A percentile compares a stretch with the other conserved stretches of the same genome.
These are phyloP conservation scores for Scaptomyza reducta DNA, from an alignment of 2,888 invertebrate genomes.

Conservation along the genomic window DNA sequence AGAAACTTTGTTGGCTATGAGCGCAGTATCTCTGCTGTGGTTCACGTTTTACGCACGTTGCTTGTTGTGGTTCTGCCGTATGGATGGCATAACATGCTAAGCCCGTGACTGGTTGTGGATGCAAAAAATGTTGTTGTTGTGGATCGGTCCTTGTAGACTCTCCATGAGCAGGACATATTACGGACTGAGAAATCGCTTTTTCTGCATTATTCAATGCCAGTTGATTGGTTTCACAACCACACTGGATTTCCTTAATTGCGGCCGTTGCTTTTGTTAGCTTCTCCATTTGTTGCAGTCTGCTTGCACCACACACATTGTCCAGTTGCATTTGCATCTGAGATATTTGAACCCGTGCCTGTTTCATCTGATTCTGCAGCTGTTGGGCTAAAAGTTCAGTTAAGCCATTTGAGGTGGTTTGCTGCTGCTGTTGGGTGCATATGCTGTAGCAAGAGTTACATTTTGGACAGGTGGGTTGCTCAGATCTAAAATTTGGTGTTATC, in stretches of 20 bases:
- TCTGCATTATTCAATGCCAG: background rate
- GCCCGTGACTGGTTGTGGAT: background rate
- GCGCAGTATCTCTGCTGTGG: background rate
- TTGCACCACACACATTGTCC: conserved; percentile 26
- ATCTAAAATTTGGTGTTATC: background rate
- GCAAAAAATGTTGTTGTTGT: background rate
- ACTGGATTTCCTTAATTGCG: background rate
- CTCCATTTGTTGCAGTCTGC: conserved; percentile 10
- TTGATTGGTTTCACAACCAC: background rate
- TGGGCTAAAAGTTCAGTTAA: conserved; percentile 58
- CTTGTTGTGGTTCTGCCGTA: background rate
- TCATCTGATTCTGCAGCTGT: conserved; percentile 60
- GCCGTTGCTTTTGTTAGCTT: background rate
- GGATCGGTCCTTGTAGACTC: background rate
- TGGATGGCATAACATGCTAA: background rate
- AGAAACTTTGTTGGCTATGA: background rate
- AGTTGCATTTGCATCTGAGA: conserved; percentile 56
- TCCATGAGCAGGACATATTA: background rate
- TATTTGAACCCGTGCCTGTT: conserved; percentile 60
- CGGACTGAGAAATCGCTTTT: too few species aligned
- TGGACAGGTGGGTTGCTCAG: background rate
- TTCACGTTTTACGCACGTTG: background rate
- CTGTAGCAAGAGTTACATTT: background rate
- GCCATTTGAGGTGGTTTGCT: conserved; percentile 4
- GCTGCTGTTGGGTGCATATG: conserved; percentile 5